Conservation (phyloP, 1,140 invertebrate genomes). For the silkworm (Bombyx mori) region ASM3026992v2 NC_085128.1:6361501-6362000, state of each 20-base stretch:
- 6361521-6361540: too few relatives aligned
- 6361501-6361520: too few relatives aligned
- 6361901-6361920: slow-evolving; percentile 16
- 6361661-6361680: too few relatives aligned
- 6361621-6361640: too few relatives aligned
- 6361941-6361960: slow-evolving; percentile 15
- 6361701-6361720: neutral
- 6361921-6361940: slow-evolving; percentile 7
- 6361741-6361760: neutral
- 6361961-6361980: slow-evolving; percentile 3
- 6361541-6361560: too few relatives aligned
- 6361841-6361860: slow-evolving; percentile 1
- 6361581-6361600: too few relatives aligned
- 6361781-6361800: slow-evolving; percentile 1
- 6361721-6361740: slow-evolving; percentile 1
- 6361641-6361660: too few relatives aligned
- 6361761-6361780: neutral
- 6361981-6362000: slow-evolving; percentile 11
- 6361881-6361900: neutral
- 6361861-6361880: neutral
- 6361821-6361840: slow-evolving; percentile 4
- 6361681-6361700: neutral
- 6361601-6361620: too few relatives aligned
- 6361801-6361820: slow-evolving; percentile 1
- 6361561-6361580: too few relatives aligned